Evolutionary conservation across 1,140 invertebrate species (phyloP), one percentile per base, ranked within the genome.

Genomic region (Akabosia matsudoensis): DNA sequence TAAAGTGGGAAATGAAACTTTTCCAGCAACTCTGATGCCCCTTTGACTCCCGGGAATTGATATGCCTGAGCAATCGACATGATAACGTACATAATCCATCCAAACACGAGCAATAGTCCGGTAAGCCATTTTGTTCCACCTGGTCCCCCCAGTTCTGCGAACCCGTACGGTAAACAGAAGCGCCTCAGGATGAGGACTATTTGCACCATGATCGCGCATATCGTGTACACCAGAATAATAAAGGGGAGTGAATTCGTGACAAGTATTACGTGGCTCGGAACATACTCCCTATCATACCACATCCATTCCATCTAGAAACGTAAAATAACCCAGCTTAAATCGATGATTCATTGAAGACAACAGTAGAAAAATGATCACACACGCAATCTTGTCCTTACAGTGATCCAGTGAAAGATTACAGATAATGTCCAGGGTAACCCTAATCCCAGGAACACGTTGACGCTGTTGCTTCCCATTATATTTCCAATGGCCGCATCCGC

Each of bases 401-500:
- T 45, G 7, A 45, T 45, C 37, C 18, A 18, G 18, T 18, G 37
- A 79, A 88, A 90, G 34, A 87, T 83, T 56, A 88, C 82, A 30
- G 90, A 88, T 33, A 90, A 85, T 26, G 88, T 74, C 90, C 90
- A 90, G 0, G 90, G 88, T 34, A 90, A 79, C 24, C 90, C 89
- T 0, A 90, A 84, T 67, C 90, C 90, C 70, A 90, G 84, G 79
- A 90, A 89, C 0, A 90, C 89, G 82, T 90, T 90, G 37, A 92
- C 91, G 61, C 90, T 90, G 83, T 92, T 92, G 79, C 89, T 90
- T 7, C 91, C 91, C 7, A 90, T 91, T 18, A 92, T 89, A 82
- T 92, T 92, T 34, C 91, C 90, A 54, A 92, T 88, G 16, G 90
- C 90, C 33, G 88, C 89, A 82, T 92, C 91, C 16, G 91, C 91